These are phyloP conservation scores for Acheta domesticus DNA, from an alignment of 2,888 invertebrate genomes.

Conservation along the genomic window DNA sequence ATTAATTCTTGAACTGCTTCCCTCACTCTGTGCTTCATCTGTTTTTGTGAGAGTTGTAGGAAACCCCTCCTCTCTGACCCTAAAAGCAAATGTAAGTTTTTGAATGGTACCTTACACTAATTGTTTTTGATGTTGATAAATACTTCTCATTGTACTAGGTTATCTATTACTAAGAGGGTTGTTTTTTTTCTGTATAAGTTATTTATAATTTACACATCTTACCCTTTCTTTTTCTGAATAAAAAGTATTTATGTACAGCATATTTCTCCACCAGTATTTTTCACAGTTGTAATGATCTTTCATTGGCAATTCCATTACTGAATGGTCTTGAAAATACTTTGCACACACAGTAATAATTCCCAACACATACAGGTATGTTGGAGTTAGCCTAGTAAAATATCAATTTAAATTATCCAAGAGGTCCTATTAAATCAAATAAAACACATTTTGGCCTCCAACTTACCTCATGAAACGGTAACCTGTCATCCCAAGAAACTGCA, in stretches of 20 bases:
- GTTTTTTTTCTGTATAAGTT: neutral
- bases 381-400: slow-evolving; percentile 32
- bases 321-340: slow-evolving; percentile 30
- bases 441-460: neutral
- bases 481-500: slow-evolving; percentile 44
- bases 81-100: too few species aligned
- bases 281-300: slow-evolving; percentile 29
- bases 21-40: too few species aligned
- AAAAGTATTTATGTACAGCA: slow-evolving; percentile 34
- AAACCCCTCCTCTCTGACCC: too few species aligned
- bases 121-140: too few species aligned
- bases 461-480: slow-evolving; percentile 33
- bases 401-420: too few species aligned
- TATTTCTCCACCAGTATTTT: slow-evolving; percentile 35
- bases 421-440: neutral
- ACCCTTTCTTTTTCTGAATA: slow-evolving; percentile 32
- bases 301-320: slow-evolving; percentile 30
- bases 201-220: slow-evolving; percentile 20
- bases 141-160: too few species aligned
- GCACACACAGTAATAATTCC: slow-evolving; percentile 28
- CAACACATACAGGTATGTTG: slow-evolving; percentile 33
- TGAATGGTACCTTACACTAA: too few species aligned
- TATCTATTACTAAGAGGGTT: too few species aligned
- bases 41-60: too few species aligned
- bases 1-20: too few species aligned